Evolutionary conservation across 2,113 vertebrate genomes (phyloP), one percentile per base, ranked within the genome.

Genomic region (Anoura caudifer): DNA sequence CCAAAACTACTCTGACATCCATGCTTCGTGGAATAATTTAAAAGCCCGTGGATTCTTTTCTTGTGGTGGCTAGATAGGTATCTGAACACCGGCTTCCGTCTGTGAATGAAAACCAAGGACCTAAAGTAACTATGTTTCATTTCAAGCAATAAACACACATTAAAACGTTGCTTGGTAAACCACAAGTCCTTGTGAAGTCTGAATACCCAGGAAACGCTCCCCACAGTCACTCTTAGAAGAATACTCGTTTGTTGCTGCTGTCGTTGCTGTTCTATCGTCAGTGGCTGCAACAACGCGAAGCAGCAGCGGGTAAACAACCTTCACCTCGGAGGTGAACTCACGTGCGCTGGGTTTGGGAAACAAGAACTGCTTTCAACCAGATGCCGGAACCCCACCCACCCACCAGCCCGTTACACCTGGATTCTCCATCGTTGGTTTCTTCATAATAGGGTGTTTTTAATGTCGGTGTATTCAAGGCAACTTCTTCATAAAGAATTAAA

Each of bases 81-180:
- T 87, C 61, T 86, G 65, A 93, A 87, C 45, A 77, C 10, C 72
- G 65, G 26, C 14, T 26, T 90, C 24, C 28, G 33, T 2, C 24
- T n/a, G 38, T 59, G 52, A 80, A 90, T 70, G 70, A 70, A 90
- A 92, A 77, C 56, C 3, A 19, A 88, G 43, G 12, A 76, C 28
- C 47, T 50, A 14, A 50, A 85, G 65, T 76, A 61, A 87, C 69
- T 56, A 54, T 56, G 36, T 69, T 82, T 88, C 54, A 83, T 93
- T 87, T 90, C 20, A 61, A 81, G 26, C 33, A 93, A 92, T 54
- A 70, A 84, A 76, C 43, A 59, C 14, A 3, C 41, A 90, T 11
- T 70, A 69, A 96, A 90, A 87, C 41, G 70, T 20, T 83, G 63
- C 38, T 94, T 52, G 50, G 36, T 70, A 70, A 80, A 92, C 94